Evolutionary conservation across 1,140 invertebrate species (phyloP).

Genomic region (Calephelis virginiensis): DNA sequence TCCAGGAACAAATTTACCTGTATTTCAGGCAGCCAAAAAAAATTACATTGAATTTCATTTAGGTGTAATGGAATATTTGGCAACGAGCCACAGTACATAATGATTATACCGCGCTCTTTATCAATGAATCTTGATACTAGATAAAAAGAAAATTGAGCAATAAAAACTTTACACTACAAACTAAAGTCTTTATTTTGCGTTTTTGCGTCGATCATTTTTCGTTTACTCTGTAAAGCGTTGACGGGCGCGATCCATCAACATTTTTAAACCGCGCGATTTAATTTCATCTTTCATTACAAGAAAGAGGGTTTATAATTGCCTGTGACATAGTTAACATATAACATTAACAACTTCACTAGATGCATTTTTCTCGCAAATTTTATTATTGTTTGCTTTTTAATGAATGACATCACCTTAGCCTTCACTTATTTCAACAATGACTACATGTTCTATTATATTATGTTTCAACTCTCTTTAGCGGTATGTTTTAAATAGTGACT

Average conservation of each 20-base stretch:
- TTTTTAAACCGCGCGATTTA: conserved; percentile 34
- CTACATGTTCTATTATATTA: not conserved
- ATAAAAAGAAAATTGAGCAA: conserved; percentile 41
- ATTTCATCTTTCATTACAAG: conserved; percentile 33
- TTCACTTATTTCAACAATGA: conserved; percentile 19
- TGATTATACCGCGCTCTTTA: conserved; percentile 26
- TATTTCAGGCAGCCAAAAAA: conserved; percentile 16
- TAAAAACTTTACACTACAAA: conserved; percentile 44
- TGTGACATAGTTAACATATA: not conserved
- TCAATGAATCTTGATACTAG: conserved; percentile 26
- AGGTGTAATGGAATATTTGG: conserved; percentile 37
- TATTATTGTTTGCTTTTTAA: conserved; percentile 18
- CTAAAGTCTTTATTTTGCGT: conserved; percentile 49
- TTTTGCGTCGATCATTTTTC: conserved; percentile 51
- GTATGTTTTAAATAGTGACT: not conserved
- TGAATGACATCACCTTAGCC: conserved; percentile 22
- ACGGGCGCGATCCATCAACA: conserved; percentile 55
- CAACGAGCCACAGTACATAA: conserved; percentile 29
- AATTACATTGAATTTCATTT: conserved; percentile 28
- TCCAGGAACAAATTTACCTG: conserved; percentile 16
- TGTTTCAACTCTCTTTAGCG: not conserved
- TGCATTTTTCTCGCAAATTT: conserved; percentile 31
- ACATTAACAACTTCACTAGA: not conserved
- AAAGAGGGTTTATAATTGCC: conserved; percentile 24
- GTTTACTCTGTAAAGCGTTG: conserved; percentile 43